Evolutionary conservation across 2,797 vertebrate species (phyloP), one percentile per base, ranked within the genome.

Genomic region (Mormyrops boulengeri): DNA sequence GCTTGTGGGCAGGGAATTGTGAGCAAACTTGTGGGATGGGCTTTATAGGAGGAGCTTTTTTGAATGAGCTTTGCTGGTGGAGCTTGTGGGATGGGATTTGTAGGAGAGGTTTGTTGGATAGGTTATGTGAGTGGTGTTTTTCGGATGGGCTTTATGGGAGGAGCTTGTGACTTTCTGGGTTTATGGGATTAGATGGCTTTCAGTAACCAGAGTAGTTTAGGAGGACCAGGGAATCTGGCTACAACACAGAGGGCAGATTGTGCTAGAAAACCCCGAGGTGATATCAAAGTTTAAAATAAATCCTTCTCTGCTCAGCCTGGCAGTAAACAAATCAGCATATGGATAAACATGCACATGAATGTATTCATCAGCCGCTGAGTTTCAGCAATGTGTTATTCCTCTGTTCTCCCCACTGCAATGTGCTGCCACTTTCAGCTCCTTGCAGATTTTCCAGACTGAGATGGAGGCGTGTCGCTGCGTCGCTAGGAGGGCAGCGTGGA

Each of bases 291-390:
- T 94, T 95, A 93, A 95, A 94, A 95, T 93, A 95, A 94, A 86
- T 92, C 92, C 91, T 85, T 62, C 91, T 90, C 94, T 91, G 86
- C 91, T 91, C 91, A 89, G 86, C 93, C 95, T 96, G 95, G 95
- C 95, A 93, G 92, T 92, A 94, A 96, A 95, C 95, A 93, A 91
- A 92, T 92, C 92, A 94, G 93, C 95, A 95, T 95, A 96, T 95
- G 94, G 94, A 94, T 93, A 89, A 88, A 87, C 38, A 93, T 94
- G 91, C 93, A 94, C 92, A 94, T 94, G 88, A 91, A 91, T 92
- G 92, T 94, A 94, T 95, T 91, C 93, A 93, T 94, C 22, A 92
- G 91, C 92, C 93, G 94, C 86, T 12, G 12, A 44, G 92, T 92
- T 89, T 93, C 93, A 92, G 91, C 93, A 89, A 82, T 22, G 94